These are phyloP conservation scores for Momotus momota DNA, from an alignment of 2,797 vertebrate genomes.

Conservation along the genomic window DNA sequence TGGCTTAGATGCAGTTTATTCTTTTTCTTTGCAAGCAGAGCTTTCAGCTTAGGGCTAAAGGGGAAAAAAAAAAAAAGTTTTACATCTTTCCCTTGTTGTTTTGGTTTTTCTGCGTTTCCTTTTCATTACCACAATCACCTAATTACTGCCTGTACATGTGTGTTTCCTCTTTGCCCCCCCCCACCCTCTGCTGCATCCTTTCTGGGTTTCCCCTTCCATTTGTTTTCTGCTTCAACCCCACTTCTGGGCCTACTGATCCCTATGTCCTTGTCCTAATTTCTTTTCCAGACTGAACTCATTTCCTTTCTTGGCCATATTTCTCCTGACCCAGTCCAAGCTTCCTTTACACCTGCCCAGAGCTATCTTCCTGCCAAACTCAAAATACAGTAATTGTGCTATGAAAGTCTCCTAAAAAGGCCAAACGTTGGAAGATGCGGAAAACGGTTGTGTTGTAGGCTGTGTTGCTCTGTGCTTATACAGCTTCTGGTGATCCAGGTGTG, in stretches of 20 bases:
- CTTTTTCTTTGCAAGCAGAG: background rate
- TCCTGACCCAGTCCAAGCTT: conserved; percentile 54
- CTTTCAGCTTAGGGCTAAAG: background rate
- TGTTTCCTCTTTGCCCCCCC: background rate
- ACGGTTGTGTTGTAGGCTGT: background rate
- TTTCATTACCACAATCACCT: background rate
- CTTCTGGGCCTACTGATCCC: conserved; percentile 30
- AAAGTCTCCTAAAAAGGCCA: conserved; percentile 5
- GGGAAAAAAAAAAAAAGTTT: background rate
- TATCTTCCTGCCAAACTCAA: conserved; percentile 46
- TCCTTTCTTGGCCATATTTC: conserved; percentile 65
- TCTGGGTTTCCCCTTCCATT: conserved; percentile 36
- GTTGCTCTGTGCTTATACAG: accelerated
- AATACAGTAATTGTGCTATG: conserved; percentile 17
- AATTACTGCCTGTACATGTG: conserved; percentile 18
- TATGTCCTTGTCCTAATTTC: conserved; percentile 62
- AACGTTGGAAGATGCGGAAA: background rate
- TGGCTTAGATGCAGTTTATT: background rate
- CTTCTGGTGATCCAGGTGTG: background rate
- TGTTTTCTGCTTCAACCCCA: conserved; percentile 56
- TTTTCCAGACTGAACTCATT: conserved; percentile 64
- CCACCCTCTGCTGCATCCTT: conserved; percentile 38
- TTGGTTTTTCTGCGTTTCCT: conserved; percentile 20
- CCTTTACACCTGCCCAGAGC: conserved; percentile 62
- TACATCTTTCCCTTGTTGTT: background rate